phyloP scores from a whole-genome alignment of 1,140 invertebrate species.

The Rhagoletis zephyria region DNA sequence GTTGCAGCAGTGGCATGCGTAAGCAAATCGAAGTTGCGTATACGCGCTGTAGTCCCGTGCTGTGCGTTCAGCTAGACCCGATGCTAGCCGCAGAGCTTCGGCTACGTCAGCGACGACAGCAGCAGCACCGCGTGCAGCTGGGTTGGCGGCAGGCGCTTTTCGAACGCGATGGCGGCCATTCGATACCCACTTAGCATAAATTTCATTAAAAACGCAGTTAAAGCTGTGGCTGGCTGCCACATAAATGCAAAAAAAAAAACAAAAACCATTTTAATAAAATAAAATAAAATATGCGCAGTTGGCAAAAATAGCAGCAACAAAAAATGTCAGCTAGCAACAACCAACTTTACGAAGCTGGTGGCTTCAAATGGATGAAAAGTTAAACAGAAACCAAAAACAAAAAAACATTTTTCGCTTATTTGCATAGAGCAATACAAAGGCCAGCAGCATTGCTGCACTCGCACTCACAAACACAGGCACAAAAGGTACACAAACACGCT shows the following conservation, averaged over 20 bases:
- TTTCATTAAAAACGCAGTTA: constrained; percentile 52
- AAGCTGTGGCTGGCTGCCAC: constrained; percentile 16
- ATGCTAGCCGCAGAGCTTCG: neutral
- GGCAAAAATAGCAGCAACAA: constrained; percentile 24
- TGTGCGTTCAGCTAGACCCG: neutral
- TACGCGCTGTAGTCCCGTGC: constrained; percentile 10
- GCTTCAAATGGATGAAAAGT: neutral
- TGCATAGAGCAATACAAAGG: constrained; percentile 24
- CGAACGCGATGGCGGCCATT: constrained; percentile 12
- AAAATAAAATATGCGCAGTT: constrained; percentile 30
- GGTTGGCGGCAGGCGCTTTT: neutral
- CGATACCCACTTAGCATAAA: constrained; percentile 50
- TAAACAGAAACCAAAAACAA: neutral
- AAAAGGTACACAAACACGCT: neutral
- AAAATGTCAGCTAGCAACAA: neutral
- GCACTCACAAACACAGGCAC: neutral
- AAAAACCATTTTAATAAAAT: constrained; percentile 35
- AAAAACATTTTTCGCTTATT: constrained; percentile 31
- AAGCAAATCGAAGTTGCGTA: constrained; percentile 15
- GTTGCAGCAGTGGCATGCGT: neutral
- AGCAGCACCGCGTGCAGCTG: neutral
- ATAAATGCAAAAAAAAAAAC: constrained; percentile 16
- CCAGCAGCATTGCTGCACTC: neutral
- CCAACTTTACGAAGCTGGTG: neutral
- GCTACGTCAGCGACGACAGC: neutral